These are phyloP conservation scores for Alosa alosa DNA, from an alignment of 2,113 vertebrate species.

Conservation along the genomic window DNA sequence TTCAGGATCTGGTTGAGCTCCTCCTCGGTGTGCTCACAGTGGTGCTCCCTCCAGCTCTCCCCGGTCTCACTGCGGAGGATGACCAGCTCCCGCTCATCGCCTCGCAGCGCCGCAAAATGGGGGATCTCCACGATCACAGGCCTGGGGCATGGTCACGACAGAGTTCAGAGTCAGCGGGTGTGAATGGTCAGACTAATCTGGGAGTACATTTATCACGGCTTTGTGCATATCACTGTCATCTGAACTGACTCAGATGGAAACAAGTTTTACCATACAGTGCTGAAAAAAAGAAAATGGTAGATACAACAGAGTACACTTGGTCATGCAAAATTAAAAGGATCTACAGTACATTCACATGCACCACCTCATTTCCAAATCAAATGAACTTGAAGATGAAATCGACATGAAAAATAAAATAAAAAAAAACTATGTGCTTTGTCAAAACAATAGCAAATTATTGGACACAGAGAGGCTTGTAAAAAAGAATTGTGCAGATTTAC, in stretches of 20 bases:
- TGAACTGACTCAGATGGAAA: not conserved
- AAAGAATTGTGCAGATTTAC: too few species aligned
- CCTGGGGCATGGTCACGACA: slow-evolving; percentile 65
- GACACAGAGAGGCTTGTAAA: too few species aligned
- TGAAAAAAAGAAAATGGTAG: not conserved
- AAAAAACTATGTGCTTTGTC: slow-evolving; percentile 17
- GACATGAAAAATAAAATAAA: slow-evolving; percentile 32
- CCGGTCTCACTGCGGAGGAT: slow-evolving; percentile 94
- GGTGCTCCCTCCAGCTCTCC: slow-evolving; percentile 98
- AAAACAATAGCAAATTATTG: too few species aligned
- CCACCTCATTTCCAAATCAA: not conserved
- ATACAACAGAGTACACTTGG: not conserved
- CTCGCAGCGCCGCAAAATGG: slow-evolving; percentile 93
- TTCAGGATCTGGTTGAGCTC: slow-evolving; percentile 96
- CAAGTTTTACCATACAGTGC: not conserved
- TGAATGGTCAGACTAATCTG: too few species aligned
- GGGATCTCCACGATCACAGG: slow-evolving; percentile 99
- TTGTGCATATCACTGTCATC: too few species aligned
- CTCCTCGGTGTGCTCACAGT: slow-evolving; percentile 91
- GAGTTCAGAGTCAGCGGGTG: slow-evolving; percentile 32
- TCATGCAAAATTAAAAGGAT: not conserved
- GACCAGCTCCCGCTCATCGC: slow-evolving; percentile 92
- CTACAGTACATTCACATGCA: not conserved
- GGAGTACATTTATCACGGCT: too few species aligned
- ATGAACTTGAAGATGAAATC: not conserved